Evolutionary conservation across 2,113 vertebrate species (phyloP), one percentile per base, ranked within the genome.

Genomic region (Neomonachus schauinslandi): DNA sequence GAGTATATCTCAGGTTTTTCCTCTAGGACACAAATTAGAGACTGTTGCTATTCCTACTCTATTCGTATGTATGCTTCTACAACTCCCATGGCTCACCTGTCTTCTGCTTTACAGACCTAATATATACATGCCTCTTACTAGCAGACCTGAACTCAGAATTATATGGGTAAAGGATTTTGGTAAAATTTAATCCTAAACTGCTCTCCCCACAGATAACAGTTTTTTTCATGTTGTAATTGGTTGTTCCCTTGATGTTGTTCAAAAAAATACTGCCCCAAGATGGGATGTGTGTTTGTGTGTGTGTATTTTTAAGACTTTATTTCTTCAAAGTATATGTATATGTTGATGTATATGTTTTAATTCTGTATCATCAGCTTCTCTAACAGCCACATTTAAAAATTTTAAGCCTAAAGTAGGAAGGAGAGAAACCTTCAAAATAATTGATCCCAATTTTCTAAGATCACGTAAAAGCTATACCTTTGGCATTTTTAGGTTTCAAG

Each of bases 71-170:
- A 59, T 49, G 21, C 8, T 63, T 65, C 15, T 4, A 31, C 13
- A 31, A 13, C 8, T 5, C 1, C 7, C 57, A 63, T 8, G 10
- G 2, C 1, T 91, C 91, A 4, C 69, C 31, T 42, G 53, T 49
- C 10, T 24, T 82, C 11, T 82, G 22, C 39, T 63, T 36, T 26
- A 61, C 33, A 65, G 76, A 33, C 81, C 16, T 51, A 33, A 81
- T 1, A 9, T 8, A 1, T 11, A 1, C 14, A 3, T 26, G 2
- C 10, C 2, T 82, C 12, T 77, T 21, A 63, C 3, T 86, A 49
- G 9, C 36, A 59, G 21, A 80, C 7, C 13, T 21, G 55, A 92
- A 14, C 1, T 42, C 59, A 81, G 63, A 79, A 67, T 76, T 65
- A 53, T 13, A 31, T 15, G 31, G 33, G 8, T 71, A 85, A 94